Evolutionary conservation across 2,113 vertebrate genomes (phyloP).

Genomic region (Phainopepla nitens): DNA sequence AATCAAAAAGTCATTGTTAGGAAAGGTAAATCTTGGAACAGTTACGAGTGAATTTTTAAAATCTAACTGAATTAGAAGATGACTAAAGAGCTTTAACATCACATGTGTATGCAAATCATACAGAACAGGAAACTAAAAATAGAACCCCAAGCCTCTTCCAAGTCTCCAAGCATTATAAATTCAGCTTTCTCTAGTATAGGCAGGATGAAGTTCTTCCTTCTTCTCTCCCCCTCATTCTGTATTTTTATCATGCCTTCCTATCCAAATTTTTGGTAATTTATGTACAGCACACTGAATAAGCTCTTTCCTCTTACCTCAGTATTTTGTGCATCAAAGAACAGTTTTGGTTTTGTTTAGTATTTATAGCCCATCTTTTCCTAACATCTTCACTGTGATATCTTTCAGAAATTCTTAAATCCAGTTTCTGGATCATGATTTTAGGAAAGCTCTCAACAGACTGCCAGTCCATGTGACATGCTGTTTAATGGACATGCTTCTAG

Average conservation of each 20-base stretch:
- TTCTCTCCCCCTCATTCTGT: background rate
- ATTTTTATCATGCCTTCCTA: background rate
- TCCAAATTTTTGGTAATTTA: background rate
- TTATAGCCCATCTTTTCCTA: background rate
- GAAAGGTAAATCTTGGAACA: background rate
- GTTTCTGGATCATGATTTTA: background rate
- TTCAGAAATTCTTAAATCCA: background rate
- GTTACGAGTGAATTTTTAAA: background rate
- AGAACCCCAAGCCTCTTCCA: background rate
- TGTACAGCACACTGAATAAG: background rate
- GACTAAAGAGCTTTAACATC: background rate
- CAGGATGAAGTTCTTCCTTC: background rate
- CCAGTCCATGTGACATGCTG: background rate
- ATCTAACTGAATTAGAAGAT: background rate
- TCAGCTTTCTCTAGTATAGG: background rate
- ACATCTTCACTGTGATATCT: accelerated
- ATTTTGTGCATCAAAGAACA: background rate
- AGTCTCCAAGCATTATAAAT: background rate
- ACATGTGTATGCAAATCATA: background rate
- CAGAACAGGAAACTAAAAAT: background rate
- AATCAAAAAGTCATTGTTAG: background rate
- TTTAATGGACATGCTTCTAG: background rate
- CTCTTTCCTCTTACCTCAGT: background rate
- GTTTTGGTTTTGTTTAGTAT: background rate
- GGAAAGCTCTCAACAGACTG: background rate